A percentile compares a stretch with the other conserved stretches of the same genome.
phyloP scores from a whole-genome alignment of 2,888 invertebrate species.

The Muschampia plurimacula region DNA sequence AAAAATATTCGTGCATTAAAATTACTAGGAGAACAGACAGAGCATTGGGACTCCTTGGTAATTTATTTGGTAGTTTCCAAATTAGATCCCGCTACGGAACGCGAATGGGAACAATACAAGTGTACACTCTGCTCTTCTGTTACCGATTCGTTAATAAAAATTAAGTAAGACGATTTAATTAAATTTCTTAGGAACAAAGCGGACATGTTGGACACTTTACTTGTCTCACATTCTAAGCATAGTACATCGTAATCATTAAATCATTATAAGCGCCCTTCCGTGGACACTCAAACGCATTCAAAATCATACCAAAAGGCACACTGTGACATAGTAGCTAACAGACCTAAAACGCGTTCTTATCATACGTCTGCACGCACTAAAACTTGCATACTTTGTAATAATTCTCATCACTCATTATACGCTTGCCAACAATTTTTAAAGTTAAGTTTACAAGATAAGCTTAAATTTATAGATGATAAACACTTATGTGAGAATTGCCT shows the following conservation, averaged over 20 bases:
- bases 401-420: not conserved
- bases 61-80: slow-evolving; percentile 1
- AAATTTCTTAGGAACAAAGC: slow-evolving; percentile 1
- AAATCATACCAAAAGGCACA: not conserved
- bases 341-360: not conserved
- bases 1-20: not conserved
- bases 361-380: not conserved
- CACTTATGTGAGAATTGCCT: not conserved
- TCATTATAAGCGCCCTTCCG: not conserved
- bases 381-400: not conserved
- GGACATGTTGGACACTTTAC: not conserved
- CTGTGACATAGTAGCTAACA: not conserved
- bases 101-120: not conserved
- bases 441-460: not conserved
- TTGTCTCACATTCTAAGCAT: not conserved
- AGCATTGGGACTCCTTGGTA: not conserved
- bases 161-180: not conserved
- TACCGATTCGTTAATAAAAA: not conserved
- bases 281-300: not conserved
- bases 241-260: not conserved
- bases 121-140: not conserved
- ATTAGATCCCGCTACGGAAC: not conserved
- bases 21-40: not conserved
- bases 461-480: not conserved
- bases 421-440: not conserved